These are phyloP conservation scores for Dromaius novaehollandiae DNA, from an alignment of 2,113 vertebrate species.

Conservation along the genomic window DNA sequence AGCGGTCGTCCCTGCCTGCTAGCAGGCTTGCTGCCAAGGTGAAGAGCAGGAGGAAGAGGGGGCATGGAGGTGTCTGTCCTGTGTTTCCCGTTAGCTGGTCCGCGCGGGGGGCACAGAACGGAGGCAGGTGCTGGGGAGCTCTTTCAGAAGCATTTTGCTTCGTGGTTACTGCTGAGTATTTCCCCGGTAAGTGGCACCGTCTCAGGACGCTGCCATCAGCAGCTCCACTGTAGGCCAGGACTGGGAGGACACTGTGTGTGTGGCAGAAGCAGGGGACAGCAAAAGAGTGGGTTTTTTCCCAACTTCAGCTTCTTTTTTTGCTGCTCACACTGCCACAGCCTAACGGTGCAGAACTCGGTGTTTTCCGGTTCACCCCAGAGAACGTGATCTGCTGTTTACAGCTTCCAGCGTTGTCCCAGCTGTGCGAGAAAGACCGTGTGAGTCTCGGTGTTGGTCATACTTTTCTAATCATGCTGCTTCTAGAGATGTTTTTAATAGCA, in stretches of 20 bases:
- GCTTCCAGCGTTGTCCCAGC: not conserved
- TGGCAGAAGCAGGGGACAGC: not conserved
- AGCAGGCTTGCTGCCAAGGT: not conserved
- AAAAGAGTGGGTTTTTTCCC: not conserved
- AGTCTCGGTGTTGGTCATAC: not conserved
- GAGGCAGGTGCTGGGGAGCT: not conserved
- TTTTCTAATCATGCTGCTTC: not conserved
- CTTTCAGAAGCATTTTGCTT: not conserved
- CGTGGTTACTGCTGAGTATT: not conserved
- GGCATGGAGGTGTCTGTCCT: not conserved
- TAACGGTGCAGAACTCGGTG: not conserved
- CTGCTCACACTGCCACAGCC: slow-evolving; percentile 7
- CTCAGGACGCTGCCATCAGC: not conserved
- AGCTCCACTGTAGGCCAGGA: not conserved
- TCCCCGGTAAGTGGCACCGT: not conserved
- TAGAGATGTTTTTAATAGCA: not conserved
- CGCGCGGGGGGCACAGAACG: not conserved
- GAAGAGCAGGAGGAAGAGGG: not conserved
- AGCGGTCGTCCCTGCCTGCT: not conserved
- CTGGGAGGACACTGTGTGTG: not conserved
- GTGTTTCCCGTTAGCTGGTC: not conserved
- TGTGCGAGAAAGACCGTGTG: not conserved
- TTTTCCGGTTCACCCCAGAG: not conserved
- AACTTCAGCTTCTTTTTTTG: not conserved
- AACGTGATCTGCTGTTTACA: not conserved